phyloP scores from a whole-genome alignment of 2,797 vertebrate species.

The Phrynocephalus forsythii region DNA sequence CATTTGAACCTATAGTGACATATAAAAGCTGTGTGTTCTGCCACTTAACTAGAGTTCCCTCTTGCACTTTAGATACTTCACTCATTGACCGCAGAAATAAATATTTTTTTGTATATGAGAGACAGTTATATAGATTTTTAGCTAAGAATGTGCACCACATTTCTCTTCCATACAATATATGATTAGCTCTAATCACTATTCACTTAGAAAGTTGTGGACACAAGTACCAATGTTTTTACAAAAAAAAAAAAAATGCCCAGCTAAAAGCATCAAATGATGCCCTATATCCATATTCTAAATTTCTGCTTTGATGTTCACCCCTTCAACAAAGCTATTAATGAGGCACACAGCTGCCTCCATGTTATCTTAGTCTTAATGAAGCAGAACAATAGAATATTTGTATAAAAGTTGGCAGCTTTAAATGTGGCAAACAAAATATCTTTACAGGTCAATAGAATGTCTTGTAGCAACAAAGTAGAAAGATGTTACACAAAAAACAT shows the following conservation, averaged over 20 bases:
- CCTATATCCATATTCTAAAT: conserved; percentile 6
- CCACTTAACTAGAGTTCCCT: neutral
- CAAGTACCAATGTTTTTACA: conserved; percentile 12
- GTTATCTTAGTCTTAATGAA: conserved; percentile 16
- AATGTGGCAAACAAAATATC: conserved; percentile 28
- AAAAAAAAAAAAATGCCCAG: conserved; percentile 10
- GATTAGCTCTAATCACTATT: conserved; percentile 18
- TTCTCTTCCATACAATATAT: neutral
- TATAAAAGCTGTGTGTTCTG: neutral
- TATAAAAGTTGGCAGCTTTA: conserved; percentile 37
- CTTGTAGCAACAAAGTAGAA: conserved; percentile 28
- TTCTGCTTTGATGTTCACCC: conserved; percentile 11
- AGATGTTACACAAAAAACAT: fast-evolving
- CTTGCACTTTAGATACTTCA: neutral
- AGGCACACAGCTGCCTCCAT: conserved; percentile 19
- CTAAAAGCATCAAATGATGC: conserved; percentile 5
- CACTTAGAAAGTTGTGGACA: neutral
- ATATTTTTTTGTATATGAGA: neutral
- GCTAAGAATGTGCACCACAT: neutral
- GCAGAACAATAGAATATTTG: conserved; percentile 26
- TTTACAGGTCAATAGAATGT: conserved; percentile 39
- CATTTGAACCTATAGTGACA: no score
- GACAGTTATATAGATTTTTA: neutral
- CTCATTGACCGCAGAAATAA: neutral
- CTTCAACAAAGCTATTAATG: neutral